These are phyloP conservation scores for Phalacrocorax pelagicus DNA, from an alignment of 2,113 vertebrate genomes.

Conservation along the genomic window DNA sequence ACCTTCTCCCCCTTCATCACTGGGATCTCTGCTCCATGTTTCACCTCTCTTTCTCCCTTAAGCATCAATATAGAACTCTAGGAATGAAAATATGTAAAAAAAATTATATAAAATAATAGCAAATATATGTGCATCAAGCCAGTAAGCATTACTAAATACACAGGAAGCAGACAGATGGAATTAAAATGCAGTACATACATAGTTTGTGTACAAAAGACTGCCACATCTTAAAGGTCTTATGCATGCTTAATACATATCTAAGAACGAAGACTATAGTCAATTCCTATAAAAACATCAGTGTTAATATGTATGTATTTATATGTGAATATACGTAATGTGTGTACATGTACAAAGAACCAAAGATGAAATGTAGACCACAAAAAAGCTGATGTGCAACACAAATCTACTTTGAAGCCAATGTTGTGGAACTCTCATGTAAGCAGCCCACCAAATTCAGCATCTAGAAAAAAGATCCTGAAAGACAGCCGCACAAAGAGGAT, in stretches of 20 bases:
- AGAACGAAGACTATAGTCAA: neutral
- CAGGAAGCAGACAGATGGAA: neutral
- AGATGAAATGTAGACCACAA: neutral
- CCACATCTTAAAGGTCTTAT: neutral
- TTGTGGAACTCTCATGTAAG: neutral
- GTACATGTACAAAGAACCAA: neutral
- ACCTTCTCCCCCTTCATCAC: neutral
- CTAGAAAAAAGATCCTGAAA: neutral
- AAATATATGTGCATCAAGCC: neutral
- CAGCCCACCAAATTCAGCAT: neutral
- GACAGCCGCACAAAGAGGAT: neutral
- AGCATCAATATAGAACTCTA: neutral
- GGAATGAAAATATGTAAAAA: neutral
- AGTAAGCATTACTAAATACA: neutral
- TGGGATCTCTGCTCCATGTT: neutral
- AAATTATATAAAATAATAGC: neutral
- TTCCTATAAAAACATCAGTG: neutral
- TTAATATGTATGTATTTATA: neutral
- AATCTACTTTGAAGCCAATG: neutral
- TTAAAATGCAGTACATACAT: neutral
- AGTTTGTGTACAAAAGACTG: neutral
- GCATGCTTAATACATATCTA: neutral
- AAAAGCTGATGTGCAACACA: neutral
- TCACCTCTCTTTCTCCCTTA: neutral
- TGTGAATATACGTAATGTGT: neutral